These are phyloP conservation scores for Dinocampus coccinellae DNA, from an alignment of 2,888 invertebrate genomes.

Conservation along the genomic window DNA sequence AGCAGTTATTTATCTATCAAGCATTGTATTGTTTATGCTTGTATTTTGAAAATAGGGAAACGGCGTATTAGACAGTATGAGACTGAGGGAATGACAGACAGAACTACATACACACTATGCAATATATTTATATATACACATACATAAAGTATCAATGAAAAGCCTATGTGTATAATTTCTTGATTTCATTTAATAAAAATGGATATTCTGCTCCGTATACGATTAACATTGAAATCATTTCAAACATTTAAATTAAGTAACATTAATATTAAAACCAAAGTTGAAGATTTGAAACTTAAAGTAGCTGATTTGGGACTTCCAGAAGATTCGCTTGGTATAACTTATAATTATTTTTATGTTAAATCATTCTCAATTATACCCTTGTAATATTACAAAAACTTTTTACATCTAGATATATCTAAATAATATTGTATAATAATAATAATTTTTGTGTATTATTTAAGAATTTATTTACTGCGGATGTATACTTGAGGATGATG, in stretches of 20 bases:
- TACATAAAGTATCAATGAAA: too few species aligned
- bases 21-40: too few species aligned
- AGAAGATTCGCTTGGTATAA: slow-evolving; percentile 73
- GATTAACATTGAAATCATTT: slow-evolving; percentile 71
- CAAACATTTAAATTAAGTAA: slow-evolving; percentile 74
- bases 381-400: slow-evolving; percentile 11
- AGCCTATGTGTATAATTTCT: too few species aligned
- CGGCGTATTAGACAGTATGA: too few species aligned
- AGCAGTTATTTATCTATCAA: too few species aligned
- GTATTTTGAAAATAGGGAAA: too few species aligned
- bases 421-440: slow-evolving; percentile 10
- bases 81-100: too few species aligned
- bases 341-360: slow-evolving; percentile 15
- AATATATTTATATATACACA: too few species aligned
- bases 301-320: slow-evolving; percentile 74
- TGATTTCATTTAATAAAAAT: slow-evolving; percentile 52
- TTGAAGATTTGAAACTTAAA: slow-evolving; percentile 73
- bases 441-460: slow-evolving; percentile 25
- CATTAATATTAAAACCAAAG: slow-evolving; percentile 75
- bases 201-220: slow-evolving; percentile 69
- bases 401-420: not conserved
- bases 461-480: slow-evolving; percentile 81
- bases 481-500: slow-evolving; percentile 76
- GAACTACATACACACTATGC: too few species aligned
- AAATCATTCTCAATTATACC: slow-evolving; percentile 6